Percentiles rank a stretch among this genome's conserved stretches.
Conservation (phyloP, 2,888 invertebrate species). For the Aphidius colemani region DNA sequence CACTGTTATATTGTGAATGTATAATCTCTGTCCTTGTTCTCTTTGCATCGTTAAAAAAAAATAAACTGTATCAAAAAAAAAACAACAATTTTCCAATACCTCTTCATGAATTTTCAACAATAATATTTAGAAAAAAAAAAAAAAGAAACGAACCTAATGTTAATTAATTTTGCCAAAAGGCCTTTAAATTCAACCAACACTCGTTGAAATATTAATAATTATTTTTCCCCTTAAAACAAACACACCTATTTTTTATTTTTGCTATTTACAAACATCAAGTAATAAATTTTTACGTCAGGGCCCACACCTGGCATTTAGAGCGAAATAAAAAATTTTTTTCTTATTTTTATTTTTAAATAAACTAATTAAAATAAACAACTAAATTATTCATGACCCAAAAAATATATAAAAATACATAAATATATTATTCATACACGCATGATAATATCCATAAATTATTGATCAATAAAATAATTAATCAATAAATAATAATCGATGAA, state of each 20-base stretch:
- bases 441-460: conserved; percentile 24
- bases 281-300: conserved; percentile 24
- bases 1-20: conserved; percentile 38
- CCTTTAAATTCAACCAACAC: conserved; percentile 9
- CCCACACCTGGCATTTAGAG: too few species aligned
- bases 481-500: too few species aligned
- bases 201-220: conserved; percentile 10
- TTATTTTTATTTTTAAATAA: too few species aligned
- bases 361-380: too few species aligned
- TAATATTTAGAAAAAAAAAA: neutral
- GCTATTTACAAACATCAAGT: conserved; percentile 17
- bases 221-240: conserved; percentile 6
- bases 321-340: too few species aligned
- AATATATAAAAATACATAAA: neutral
- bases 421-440: too few species aligned
- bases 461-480: too few species aligned
- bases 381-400: neutral
- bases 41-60: conserved; percentile 29
- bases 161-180: conserved; percentile 11
- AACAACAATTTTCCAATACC: conserved; percentile 1
- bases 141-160: neutral
- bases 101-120: neutral
- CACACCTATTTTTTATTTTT: conserved; percentile 13
- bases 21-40: conserved; percentile 25
- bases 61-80: conserved; percentile 18